phyloP scores from a whole-genome alignment of 2,888 invertebrate genomes.

The Disparrhopalites patrizii region DNA sequence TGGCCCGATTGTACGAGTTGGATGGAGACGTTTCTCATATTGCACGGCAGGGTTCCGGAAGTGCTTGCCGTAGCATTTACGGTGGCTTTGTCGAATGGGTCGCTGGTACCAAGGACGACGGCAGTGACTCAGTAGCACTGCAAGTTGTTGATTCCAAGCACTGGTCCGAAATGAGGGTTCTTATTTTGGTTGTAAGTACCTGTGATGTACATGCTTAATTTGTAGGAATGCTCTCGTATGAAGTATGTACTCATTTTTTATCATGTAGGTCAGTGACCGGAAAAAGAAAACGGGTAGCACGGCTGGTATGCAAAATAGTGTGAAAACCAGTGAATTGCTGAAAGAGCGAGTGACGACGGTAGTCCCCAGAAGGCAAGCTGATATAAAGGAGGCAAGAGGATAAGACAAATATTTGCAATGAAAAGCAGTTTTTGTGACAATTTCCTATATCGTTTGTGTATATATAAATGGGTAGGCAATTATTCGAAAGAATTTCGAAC shows the following conservation, averaged over 20 bases:
- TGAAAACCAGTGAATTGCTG: conserved; percentile 76
- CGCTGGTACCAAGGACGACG: conserved; percentile 63
- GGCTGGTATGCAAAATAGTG: conserved; percentile 77
- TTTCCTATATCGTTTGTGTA: neutral
- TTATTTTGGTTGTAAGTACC: conserved; percentile 81
- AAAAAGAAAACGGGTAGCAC: conserved; percentile 84
- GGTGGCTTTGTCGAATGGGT: conserved; percentile 96
- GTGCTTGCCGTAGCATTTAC: conserved; percentile 89
- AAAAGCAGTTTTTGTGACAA: too few species aligned
- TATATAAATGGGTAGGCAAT: conserved; percentile 57
- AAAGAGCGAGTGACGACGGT: conserved; percentile 66
- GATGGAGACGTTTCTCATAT: conserved; percentile 69
- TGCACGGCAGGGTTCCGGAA: conserved; percentile 87
- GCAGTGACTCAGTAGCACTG: conserved; percentile 70
- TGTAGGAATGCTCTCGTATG: too few species aligned
- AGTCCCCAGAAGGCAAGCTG: conserved; percentile 62
- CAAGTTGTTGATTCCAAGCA: conserved; percentile 69
- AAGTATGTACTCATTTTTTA: too few species aligned
- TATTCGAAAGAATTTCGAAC: conserved; percentile 65
- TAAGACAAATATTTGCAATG: too few species aligned
- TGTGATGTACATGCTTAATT: too few species aligned
- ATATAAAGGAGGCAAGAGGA: too few species aligned
- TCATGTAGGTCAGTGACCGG: conserved; percentile 61
- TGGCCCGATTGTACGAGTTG: conserved; percentile 69
- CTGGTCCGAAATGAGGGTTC: conserved; percentile 86